Percentiles rank a stretch among this genome's conserved stretches.
These are phyloP conservation scores for Perccottus glenii DNA, from an alignment of 2,113 vertebrate genomes.

Conservation along the genomic window DNA sequence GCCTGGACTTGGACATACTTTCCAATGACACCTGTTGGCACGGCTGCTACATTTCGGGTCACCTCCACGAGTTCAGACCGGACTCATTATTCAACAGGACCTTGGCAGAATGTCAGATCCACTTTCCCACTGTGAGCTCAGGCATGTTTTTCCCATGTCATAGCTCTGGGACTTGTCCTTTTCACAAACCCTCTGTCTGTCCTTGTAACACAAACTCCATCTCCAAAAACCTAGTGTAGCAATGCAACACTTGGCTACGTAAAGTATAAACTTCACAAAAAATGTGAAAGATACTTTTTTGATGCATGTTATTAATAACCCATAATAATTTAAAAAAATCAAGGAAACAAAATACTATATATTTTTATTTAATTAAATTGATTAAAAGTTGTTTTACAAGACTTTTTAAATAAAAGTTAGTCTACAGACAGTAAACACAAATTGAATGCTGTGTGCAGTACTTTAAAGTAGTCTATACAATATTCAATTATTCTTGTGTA, in stretches of 20 bases:
- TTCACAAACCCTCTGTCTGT: neutral
- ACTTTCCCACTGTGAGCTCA: neutral
- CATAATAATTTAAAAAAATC: too few species aligned
- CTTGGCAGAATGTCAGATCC: slow-evolving; percentile 9
- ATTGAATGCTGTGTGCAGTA: too few species aligned
- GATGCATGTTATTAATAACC: too few species aligned
- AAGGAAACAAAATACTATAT: too few species aligned
- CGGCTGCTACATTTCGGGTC: neutral
- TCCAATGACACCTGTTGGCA: slow-evolving; percentile 2
- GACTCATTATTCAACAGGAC: slow-evolving; percentile 1
- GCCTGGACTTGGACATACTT: neutral
- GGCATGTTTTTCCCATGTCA: slow-evolving; percentile 9
- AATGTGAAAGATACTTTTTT: too few species aligned
- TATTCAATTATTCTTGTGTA: too few species aligned
- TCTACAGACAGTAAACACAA: too few species aligned
- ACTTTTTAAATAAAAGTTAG: too few species aligned
- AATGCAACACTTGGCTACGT: neutral
- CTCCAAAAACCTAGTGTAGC: neutral
- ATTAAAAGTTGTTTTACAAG: too few species aligned
- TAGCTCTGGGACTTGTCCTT: slow-evolving; percentile 7
- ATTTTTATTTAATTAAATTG: too few species aligned
- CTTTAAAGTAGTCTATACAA: too few species aligned
- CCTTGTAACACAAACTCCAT: neutral
- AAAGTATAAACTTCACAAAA: neutral
- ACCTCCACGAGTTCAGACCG: neutral